Percentiles rank a stretch among this genome's conserved stretches.
Evolutionary conservation across 2,797 vertebrate genomes (phyloP).

Genomic region (Artibeus jamaicensis): DNA sequence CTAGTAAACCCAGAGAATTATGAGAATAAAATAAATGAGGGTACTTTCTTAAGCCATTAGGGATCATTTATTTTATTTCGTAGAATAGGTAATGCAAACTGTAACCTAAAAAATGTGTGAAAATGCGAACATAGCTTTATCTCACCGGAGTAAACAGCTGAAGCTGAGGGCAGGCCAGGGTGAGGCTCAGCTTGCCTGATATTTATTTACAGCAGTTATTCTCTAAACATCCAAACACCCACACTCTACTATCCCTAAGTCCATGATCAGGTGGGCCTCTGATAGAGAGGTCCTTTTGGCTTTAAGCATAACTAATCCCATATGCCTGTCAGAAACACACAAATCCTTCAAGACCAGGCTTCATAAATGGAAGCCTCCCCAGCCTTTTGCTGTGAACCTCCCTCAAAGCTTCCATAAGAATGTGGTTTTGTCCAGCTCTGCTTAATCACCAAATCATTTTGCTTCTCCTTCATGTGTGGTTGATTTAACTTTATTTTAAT

Average conservation of each 20-base stretch:
- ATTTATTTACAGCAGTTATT: not conserved
- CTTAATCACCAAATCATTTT: not conserved
- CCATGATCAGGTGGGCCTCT: not conserved
- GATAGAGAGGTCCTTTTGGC: not conserved
- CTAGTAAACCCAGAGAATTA: not conserved
- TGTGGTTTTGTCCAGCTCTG: not conserved
- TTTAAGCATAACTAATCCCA: not conserved
- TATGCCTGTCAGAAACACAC: not conserved
- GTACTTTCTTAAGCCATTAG: not conserved
- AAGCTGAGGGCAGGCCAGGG: not conserved
- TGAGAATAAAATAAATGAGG: not conserved
- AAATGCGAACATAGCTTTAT: not conserved
- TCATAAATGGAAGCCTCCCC: no score
- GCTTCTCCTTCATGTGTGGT: not conserved
- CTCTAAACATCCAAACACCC: not conserved
- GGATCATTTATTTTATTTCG: not conserved
- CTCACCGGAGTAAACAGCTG: not conserved
- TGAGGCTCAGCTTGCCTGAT: not conserved
- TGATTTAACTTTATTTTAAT: slow-evolving; percentile 1
- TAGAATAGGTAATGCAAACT: not conserved
- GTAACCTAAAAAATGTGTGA: not conserved
- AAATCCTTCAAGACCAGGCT: not conserved
- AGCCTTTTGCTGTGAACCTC: not conserved
- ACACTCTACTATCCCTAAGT: not conserved
- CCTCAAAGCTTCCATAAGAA: not conserved